These are phyloP conservation scores for Masticophis lateralis DNA, from an alignment of 2,797 vertebrate genomes.

Conservation along the genomic window DNA sequence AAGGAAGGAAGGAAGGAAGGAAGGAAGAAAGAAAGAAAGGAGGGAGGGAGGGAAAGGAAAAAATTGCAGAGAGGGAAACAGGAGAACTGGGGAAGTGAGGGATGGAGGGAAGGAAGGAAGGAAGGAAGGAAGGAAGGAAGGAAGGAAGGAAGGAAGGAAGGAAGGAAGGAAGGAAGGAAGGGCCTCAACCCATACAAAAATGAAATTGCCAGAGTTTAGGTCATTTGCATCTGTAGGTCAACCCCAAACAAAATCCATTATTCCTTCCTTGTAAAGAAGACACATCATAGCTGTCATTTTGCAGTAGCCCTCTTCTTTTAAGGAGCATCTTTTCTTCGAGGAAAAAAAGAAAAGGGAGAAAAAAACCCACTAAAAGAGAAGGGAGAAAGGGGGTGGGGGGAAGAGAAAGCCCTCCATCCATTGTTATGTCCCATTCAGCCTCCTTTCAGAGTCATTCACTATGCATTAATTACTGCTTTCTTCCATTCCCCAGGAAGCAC, in stretches of 20 bases:
- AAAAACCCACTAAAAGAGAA: conserved; percentile 57
- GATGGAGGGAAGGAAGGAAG: too few species aligned
- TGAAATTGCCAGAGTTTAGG: conserved; percentile 78
- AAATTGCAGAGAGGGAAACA: too few species aligned
- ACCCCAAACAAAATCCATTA: conserved; percentile 75
- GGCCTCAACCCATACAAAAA: conserved; percentile 68
- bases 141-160: too few species aligned
- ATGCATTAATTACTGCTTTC: conserved; percentile 84
- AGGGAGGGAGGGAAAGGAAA: too few species aligned
- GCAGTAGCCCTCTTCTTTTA: conserved; percentile 79
- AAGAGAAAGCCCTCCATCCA: conserved; percentile 52
- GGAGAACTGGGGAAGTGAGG: too few species aligned
- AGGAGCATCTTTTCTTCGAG: conserved; percentile 74
- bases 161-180: neutral
- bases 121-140: too few species aligned
- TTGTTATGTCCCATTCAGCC: conserved; percentile 79
- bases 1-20: too few species aligned
- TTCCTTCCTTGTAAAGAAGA: conserved; percentile 62
- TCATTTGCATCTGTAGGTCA: conserved; percentile 68
- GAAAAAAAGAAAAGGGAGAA: conserved; percentile 14
- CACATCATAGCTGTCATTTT: conserved; percentile 73
- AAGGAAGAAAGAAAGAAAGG: too few species aligned
- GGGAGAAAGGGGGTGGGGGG: neutral
- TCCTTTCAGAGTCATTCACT: conserved; percentile 80
- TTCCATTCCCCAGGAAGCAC: conserved; percentile 70